Percentiles rank a stretch among this genome's conserved stretches.
Evolutionary conservation across 2,797 vertebrate genomes (phyloP).

Genomic region (Melanogrammus aeglefinus): DNA sequence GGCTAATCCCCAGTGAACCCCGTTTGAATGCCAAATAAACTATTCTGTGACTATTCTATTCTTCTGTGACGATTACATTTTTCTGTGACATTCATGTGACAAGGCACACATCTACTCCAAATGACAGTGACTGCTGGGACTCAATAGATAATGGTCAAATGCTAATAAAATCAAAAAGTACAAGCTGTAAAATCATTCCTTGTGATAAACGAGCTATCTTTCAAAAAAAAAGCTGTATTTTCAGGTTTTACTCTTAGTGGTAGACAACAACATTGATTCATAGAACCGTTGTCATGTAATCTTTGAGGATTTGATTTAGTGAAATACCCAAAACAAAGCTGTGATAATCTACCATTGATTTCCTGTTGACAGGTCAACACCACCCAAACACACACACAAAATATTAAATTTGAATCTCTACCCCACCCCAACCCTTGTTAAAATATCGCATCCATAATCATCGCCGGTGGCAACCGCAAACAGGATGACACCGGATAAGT

Average conservation of each 20-base stretch:
- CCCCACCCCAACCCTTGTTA: conserved; percentile 40
- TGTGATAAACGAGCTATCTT: too few species aligned
- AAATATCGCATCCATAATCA: conserved; percentile 40
- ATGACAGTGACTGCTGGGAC: neutral
- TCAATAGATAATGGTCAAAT: neutral
- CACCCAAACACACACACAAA: neutral
- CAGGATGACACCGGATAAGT: conserved; percentile 56
- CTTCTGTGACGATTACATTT: neutral
- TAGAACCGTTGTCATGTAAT: neutral
- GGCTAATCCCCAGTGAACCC: neutral
- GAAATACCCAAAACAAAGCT: too few species aligned
- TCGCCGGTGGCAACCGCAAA: conserved; percentile 29
- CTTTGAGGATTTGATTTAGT: neutral
- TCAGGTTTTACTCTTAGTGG: neutral
- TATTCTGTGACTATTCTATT: neutral
- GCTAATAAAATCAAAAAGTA: too few species aligned
- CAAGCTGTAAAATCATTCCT: neutral
- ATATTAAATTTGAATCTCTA: neutral
- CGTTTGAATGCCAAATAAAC: neutral
- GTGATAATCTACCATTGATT: neutral
- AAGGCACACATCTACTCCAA: neutral
- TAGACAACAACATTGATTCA: neutral
- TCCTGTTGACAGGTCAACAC: too few species aligned
- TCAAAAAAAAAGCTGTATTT: neutral
- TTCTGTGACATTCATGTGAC: too few species aligned